A percentile compares a stretch with the other conserved stretches of the same genome.
Conservation (phyloP, 2,888 invertebrate genomes). For the Eupithecia dodoneata region DNA sequence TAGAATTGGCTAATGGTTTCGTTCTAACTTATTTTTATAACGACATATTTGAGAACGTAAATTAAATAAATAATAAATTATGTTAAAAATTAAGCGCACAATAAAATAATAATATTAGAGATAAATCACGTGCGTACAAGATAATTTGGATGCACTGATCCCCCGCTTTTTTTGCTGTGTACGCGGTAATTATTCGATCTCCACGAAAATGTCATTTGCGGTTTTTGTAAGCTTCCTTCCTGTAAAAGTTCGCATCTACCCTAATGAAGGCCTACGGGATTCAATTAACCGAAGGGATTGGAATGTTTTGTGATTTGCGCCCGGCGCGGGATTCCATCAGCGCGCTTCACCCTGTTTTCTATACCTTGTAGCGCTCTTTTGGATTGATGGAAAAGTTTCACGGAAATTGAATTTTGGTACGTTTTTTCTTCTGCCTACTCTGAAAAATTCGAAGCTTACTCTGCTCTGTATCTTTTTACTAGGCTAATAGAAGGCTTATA, state of each 20-base stretch:
- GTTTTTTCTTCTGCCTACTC: conserved; percentile 24
- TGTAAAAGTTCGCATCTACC: conserved; percentile 72
- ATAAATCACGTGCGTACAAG: background rate
- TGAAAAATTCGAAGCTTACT: background rate
- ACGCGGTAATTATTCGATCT: conserved; percentile 72
- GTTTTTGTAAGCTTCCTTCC: conserved; percentile 72
- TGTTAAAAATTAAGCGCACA: too few species aligned
- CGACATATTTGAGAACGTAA: too few species aligned
- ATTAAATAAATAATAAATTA: too few species aligned
- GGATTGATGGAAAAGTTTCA: conserved; percentile 55
- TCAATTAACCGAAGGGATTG: conserved; percentile 79
- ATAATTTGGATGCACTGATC: background rate
- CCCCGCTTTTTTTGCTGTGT: background rate
- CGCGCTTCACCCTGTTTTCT: conserved; percentile 58
- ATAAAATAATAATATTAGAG: background rate
- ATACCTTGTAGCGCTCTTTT: conserved; percentile 61
- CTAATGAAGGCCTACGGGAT: conserved; percentile 81
- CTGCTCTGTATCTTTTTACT: background rate
- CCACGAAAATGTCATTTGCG: conserved; percentile 74
- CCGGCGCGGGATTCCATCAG: conserved; percentile 72
- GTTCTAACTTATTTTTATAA: too few species aligned
- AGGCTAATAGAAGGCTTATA: background rate
- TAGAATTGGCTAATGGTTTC: too few species aligned
- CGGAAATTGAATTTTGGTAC: conserved; percentile 41
- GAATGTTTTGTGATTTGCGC: conserved; percentile 81